Base-by-base conservation (phyloP, 1,140 invertebrate species). In the Oscheius sp. region DNA sequence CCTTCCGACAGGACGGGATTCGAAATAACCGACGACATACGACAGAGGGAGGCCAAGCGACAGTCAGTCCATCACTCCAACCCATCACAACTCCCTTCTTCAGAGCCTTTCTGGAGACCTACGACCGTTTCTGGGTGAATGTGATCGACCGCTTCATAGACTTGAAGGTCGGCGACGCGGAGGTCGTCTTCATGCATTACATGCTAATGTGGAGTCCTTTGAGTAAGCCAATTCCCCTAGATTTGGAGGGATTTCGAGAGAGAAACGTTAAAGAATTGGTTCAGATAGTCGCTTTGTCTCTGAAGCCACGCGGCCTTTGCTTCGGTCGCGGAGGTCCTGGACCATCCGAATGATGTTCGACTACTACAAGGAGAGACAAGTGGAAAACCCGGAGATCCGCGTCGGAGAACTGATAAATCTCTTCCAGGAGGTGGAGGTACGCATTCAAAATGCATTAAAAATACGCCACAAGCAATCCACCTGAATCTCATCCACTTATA, bases 81-180 rank as follows among this genome's bases (percentile, higher is more conserved):
- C 7, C 35, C 26, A 15, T 64, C 34, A 0, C 18, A 45, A 15
- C 42, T 58, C 28, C 52, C n/a, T 58, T 49, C 59, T 69, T 29
- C 71, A 74, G 75, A 46, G 75, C 67, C 71, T 75, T 76, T 62
- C 32, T 38, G 10, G 52, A 64, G 23, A 76, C 75, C 15, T 73
- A 75, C 72, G 65, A 75, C 1, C 71, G 65, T 1, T 62, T 76
- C 35, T 76, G 75, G 75, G 46, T 35, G 29, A 75, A 67, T 28
- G 63, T 76, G n/a, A 73, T 76, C 38, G 32, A 42, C 34, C 75
- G 74, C 7, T 76, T 76, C 23, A 72, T 68, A 2, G 15, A 38
- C 18, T 45, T 76, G 72, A 62, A 75, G 26, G 55, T 76, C 2
- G 66, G 55, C 55, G 75, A 76, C 32, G 75, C 75, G 15, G 75